These are phyloP conservation scores for Acanthosepion esculentum DNA, from an alignment of 2,888 invertebrate species.

Conservation along the genomic window DNA sequence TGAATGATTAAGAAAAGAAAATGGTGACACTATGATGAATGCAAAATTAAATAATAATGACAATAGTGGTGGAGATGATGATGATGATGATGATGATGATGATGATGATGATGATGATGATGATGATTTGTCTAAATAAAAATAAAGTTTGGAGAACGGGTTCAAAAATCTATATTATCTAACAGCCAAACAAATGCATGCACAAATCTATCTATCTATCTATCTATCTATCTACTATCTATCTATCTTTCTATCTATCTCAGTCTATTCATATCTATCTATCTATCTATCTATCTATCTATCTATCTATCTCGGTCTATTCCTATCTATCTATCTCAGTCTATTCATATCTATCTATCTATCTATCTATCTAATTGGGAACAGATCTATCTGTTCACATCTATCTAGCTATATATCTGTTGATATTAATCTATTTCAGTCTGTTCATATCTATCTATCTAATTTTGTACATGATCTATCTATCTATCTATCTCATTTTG, in stretches of 20 bases:
- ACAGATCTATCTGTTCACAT: too few species aligned
- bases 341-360: too few species aligned
- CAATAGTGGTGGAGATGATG: neutral
- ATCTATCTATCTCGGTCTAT: too few species aligned
- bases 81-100: neutral
- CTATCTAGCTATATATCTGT: too few species aligned
- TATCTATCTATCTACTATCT: neutral
- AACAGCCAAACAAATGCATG: neutral
- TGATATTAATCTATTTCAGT: too few species aligned
- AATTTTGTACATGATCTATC: neutral
- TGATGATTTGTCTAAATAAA: neutral
- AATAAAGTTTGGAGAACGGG: neutral
- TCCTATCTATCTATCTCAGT: too few species aligned
- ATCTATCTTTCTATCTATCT: too few species aligned
- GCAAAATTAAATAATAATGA: neutral
- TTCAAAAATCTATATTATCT: neutral
- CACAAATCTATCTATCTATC: neutral
- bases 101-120: conserved; percentile 36
- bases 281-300: too few species aligned
- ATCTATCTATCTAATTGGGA: neutral
- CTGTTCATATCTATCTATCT: neutral
- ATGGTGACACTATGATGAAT: neutral
- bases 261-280: too few species aligned
- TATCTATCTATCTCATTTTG: neutral
- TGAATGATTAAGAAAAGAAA: neutral